phyloP scores from a whole-genome alignment of 2,888 invertebrate species.

The Euplagia quadripunctaria region DNA sequence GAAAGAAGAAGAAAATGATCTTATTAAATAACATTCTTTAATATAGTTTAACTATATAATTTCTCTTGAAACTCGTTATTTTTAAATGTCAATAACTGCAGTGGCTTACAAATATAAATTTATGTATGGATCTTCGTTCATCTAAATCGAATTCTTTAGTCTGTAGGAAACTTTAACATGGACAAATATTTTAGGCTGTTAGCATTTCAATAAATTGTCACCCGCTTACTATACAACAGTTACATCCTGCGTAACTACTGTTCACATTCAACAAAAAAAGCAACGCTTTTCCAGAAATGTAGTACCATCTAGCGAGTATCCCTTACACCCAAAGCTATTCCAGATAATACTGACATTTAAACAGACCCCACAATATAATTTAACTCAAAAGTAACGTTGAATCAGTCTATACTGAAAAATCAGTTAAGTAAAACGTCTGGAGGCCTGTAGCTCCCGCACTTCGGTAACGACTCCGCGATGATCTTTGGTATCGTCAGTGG shows the following conservation, averaged over 20 bases:
- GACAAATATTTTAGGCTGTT: too few species aligned
- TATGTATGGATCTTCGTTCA: too few species aligned
- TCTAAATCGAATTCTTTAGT: too few species aligned
- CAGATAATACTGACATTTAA: conserved; percentile 11
- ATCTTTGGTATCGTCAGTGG: conserved; percentile 76
- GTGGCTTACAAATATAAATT: background rate
- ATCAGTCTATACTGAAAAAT: conserved; percentile 47
- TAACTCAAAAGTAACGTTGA: conserved; percentile 16
- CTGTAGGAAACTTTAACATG: too few species aligned
- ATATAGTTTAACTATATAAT: background rate
- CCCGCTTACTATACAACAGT: too few species aligned
- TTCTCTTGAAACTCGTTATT: background rate
- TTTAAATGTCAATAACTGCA: background rate
- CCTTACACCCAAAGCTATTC: background rate
- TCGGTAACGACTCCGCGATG: conserved; percentile 79
- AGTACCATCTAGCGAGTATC: background rate
- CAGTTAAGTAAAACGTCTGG: conserved; percentile 80
- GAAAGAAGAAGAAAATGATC: too few species aligned
- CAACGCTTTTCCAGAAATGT: background rate
- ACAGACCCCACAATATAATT: conserved; percentile 2
- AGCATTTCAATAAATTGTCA: too few species aligned
- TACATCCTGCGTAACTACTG: too few species aligned
- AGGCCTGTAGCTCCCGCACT: conserved; percentile 83
- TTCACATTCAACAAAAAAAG: background rate
- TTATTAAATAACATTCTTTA: background rate